A percentile compares a stretch with the other conserved stretches of the same genome.
Conservation (phyloP, 2,888 invertebrate species). For the Drosophila mulleri region DNA sequence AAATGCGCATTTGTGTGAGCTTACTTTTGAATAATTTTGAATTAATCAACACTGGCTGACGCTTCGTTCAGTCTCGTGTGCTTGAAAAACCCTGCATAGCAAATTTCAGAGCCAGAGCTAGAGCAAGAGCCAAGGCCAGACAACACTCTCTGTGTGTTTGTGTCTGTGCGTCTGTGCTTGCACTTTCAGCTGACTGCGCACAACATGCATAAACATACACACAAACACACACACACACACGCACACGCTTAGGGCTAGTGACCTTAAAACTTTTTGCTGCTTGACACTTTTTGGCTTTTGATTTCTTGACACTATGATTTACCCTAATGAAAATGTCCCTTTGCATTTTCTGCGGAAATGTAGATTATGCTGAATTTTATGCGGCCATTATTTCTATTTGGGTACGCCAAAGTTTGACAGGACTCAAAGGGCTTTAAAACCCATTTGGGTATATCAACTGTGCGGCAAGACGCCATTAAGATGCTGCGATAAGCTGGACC, state of each 20-base stretch:
- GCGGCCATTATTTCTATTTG: constrained; percentile 14
- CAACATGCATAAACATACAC: constrained; percentile 31
- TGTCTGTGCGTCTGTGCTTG: constrained; percentile 22
- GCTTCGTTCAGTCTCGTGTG: constrained; percentile 9
- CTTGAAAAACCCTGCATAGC: constrained; percentile 15
- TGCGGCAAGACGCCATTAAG: constrained; percentile 22
- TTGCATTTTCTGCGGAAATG: constrained; percentile 28
- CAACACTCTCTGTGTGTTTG: constrained; percentile 7
- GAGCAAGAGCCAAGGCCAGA: neutral
- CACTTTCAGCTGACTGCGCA: constrained; percentile 45
- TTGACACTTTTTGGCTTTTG: constrained; percentile 30
- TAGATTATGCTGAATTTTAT: constrained; percentile 31
- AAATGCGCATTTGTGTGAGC: constrained; percentile 23
- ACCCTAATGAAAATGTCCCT: constrained; percentile 32
- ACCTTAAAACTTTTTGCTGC: constrained; percentile 32
- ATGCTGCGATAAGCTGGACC: constrained; percentile 15
- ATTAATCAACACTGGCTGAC: constrained; percentile 15
- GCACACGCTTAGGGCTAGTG: constrained; percentile 17
- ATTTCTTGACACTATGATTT: constrained; percentile 32
- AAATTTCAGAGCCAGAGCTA: too few relatives aligned
- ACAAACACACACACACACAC: constrained; percentile 6
- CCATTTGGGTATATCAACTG: constrained; percentile 18
- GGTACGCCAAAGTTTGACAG: constrained; percentile 10
- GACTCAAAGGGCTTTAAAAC: neutral
- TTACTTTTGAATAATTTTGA: constrained; percentile 40